Conservation (phyloP, 2,113 vertebrate genomes). For the Lagenorhynchus albirostris region DNA sequence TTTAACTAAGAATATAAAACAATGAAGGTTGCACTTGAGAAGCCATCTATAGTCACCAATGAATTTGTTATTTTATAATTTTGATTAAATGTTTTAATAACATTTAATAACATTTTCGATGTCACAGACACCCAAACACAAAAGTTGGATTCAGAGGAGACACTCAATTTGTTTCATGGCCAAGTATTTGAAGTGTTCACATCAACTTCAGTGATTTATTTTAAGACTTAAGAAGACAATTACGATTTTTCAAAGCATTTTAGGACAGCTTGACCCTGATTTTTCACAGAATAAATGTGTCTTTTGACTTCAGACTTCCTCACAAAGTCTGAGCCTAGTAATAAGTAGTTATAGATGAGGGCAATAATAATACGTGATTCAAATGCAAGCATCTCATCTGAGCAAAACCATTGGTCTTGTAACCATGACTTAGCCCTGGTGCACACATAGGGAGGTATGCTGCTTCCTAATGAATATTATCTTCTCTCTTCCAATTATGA, state of each 20-base stretch:
- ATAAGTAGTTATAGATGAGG: not conserved
- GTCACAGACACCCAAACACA: not conserved
- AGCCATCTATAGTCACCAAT: not conserved
- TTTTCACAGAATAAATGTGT: not conserved
- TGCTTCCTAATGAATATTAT: not conserved
- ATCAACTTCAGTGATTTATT: constrained; percentile 34
- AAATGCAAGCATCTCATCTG: constrained; percentile 15
- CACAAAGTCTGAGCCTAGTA: not conserved
- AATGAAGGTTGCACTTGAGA: not conserved
- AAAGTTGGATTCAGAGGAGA: constrained; percentile 49
- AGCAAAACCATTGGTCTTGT: not conserved
- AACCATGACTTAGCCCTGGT: not conserved
- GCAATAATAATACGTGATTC: not conserved
- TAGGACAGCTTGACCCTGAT: constrained; percentile 24
- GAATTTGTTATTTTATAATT: not conserved
- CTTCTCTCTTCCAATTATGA: constrained; percentile 39
- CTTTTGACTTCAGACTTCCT: not conserved
- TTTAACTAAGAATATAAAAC: constrained; percentile 1
- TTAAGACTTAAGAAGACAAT: not conserved
- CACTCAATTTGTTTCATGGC: not conserved
- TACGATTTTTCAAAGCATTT: constrained; percentile 56
- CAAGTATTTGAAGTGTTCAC: constrained; percentile 51
- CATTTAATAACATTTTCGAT: too few relatives aligned
- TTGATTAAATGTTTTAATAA: constrained; percentile 15
- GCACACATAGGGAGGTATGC: not conserved